phyloP scores from a whole-genome alignment of 1,140 invertebrate species.

The Pogonus chalceus region DNA sequence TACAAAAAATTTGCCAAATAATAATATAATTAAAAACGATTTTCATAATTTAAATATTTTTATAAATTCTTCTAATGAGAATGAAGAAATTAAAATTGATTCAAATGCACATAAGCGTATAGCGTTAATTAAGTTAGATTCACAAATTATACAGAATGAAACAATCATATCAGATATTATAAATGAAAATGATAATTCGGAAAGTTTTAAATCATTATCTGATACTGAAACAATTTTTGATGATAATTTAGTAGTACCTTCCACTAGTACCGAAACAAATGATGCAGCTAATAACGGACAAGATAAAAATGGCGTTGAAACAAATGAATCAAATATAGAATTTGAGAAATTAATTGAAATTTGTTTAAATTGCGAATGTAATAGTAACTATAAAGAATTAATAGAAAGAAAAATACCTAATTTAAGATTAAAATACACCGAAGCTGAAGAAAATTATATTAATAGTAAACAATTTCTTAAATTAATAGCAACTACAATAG shows the following conservation, averaged over 20 bases:
- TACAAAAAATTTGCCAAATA: not conserved
- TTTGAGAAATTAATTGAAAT: not conserved
- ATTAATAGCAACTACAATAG: not conserved
- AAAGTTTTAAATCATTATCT: too few species aligned
- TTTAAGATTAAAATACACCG: not conserved
- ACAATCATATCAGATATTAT: too few species aligned
- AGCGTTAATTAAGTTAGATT: too few species aligned
- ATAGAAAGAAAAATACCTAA: not conserved
- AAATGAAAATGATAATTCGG: too few species aligned
- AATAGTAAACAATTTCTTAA: not conserved
- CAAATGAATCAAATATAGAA: not conserved
- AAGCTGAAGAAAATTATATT: not conserved
- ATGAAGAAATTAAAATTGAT: not conserved
- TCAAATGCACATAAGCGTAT: too few species aligned
- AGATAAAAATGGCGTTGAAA: not conserved
- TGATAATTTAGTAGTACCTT: too few species aligned
- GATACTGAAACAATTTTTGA: too few species aligned
- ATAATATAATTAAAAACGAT: not conserved
- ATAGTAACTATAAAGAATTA: not conserved
- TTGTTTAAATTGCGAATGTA: not conserved
- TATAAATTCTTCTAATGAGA: not conserved
- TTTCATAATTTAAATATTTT: not conserved
- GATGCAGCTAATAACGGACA: not conserved
- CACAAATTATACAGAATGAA: too few species aligned
- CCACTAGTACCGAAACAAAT: too few species aligned